Evolutionary conservation across 2,888 invertebrate genomes (phyloP).

Genomic region (Brachypalpus laphriformis): DNA sequence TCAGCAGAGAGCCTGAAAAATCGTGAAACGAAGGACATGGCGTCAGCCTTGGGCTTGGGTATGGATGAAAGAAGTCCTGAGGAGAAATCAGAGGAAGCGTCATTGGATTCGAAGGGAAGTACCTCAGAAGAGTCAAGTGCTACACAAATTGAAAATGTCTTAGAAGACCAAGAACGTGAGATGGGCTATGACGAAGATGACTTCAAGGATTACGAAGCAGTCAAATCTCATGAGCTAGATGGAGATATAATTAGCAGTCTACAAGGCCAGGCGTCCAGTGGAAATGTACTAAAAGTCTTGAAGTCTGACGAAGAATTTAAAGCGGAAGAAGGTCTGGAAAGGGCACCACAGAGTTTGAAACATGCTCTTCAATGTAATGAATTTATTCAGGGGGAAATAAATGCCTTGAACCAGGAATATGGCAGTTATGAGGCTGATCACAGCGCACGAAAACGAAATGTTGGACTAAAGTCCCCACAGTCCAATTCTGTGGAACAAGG

Average conservation of each 20-base stretch:
- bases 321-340: too few relatives aligned
- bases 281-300: too few relatives aligned
- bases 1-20: slow-evolving; percentile 20
- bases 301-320: too few relatives aligned
- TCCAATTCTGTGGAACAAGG: too few relatives aligned
- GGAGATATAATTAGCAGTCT: neutral
- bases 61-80: slow-evolving; percentile 11
- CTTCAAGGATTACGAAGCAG: neutral
- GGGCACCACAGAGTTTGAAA: too few relatives aligned
- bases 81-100: slow-evolving; percentile 56
- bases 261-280: too few relatives aligned
- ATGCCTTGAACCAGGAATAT: too few relatives aligned
- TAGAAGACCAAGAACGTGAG: neutral
- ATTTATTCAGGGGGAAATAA: too few relatives aligned
- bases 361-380: too few relatives aligned
- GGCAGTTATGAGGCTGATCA: too few relatives aligned
- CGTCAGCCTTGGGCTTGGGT: neutral
- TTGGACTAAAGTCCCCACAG: too few relatives aligned
- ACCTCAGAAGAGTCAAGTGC: slow-evolving; percentile 59
- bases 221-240: neutral
- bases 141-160: slow-evolving; percentile 57
- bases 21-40: slow-evolving; percentile 38
- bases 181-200: neutral
- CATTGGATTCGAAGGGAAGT: slow-evolving; percentile 51
- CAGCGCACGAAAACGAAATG: too few relatives aligned